A percentile compares a stretch with the other conserved stretches of the same genome.
Evolutionary conservation across 2,113 vertebrate genomes (phyloP).

Genomic region (Desmodus rotundus): DNA sequence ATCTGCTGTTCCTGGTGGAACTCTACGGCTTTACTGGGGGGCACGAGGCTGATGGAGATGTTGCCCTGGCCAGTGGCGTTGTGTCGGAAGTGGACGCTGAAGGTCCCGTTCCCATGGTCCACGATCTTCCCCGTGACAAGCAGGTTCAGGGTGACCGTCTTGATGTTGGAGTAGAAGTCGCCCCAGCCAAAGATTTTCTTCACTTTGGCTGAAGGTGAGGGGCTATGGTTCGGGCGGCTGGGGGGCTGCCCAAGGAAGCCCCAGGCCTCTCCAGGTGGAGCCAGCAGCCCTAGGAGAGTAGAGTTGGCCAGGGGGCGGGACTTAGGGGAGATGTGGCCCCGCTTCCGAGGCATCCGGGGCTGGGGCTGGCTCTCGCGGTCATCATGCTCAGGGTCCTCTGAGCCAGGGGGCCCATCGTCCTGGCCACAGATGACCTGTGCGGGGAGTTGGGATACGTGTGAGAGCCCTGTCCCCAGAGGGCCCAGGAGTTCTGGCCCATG

Average conservation of each 20-base stretch:
- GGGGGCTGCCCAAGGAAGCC: conserved; percentile 84
- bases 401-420: conserved; percentile 60
- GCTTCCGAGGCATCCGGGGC: conserved; percentile 57
- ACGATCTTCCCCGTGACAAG: conserved; percentile 98
- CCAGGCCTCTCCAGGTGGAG: conserved; percentile 88
- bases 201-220: conserved; percentile 85
- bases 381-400: conserved; percentile 67
- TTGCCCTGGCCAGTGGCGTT: conserved; percentile 98
- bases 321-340: conserved; percentile 65
- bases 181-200: conserved; percentile 99
- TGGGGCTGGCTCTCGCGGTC: conserved; percentile 63
- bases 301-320: conserved; percentile 76
- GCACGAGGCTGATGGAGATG: conserved; percentile 97
- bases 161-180: conserved; percentile 99
- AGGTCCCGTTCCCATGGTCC: conserved; percentile 96
- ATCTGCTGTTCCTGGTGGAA: conserved; percentile 97
- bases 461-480: neutral
- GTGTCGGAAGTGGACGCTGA: conserved; percentile 97
- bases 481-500: neutral
- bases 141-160: conserved; percentile 97
- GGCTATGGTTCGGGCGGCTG: conserved; percentile 84
- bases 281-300: conserved; percentile 86
- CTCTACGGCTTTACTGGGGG: conserved; percentile 93
- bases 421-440: conserved; percentile 75
- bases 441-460: neutral